Base-by-base conservation (phyloP, 2,888 invertebrate genomes). In the Caenorhabditis uteleia region DNA sequence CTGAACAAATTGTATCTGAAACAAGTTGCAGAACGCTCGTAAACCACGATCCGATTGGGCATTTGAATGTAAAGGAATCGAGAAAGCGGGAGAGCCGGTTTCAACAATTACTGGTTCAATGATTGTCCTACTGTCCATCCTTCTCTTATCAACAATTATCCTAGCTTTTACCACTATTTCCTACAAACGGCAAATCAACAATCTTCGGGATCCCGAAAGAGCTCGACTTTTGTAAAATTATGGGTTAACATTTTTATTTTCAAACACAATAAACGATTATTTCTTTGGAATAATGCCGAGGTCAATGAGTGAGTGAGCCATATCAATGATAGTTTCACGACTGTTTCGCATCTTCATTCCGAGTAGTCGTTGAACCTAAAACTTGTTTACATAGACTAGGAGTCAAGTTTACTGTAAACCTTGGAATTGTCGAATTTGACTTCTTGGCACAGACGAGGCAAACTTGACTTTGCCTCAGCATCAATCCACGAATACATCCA, bases 231-330 rank as follows among this genome's bases (percentile, higher is more conserved):
- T 68, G 20, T 14, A 45, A 20, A 45, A 6, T 23, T 21, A 14
- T 25, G 21, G 4, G 21, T 6, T 40, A 25, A 14, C 4, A 3
- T 23, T 21, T 12, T 40, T 18, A n/a, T n/a, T n/a, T n/a, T n/a
- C n/a, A n/a, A n/a, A n/a, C n/a, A n/a, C n/a, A n/a, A n/a, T n/a
- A n/a, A n/a, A n/a, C n/a, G n/a, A n/a, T 61, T 53, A 64, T 46
- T 64, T 64, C 39, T 53, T 57, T 39, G 48, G 68, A 50, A 79
- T 55, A 46, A 87, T 82, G 39, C 86, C 87, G 36, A 83, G 78
- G 48, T 87, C 87, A 43, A 87, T 86, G 62, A 87, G 77, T 45
- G 84, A 84, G 77, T 87, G 85, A 12, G 84, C 86, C 85, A 87
- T 87, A 57, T 87, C 87, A 49, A 87, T 77, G 23, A 87, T 64